Evolutionary conservation across 2,888 invertebrate species (phyloP), one percentile per base, ranked within the genome.

Genomic region (Calliphora vomitoria): DNA sequence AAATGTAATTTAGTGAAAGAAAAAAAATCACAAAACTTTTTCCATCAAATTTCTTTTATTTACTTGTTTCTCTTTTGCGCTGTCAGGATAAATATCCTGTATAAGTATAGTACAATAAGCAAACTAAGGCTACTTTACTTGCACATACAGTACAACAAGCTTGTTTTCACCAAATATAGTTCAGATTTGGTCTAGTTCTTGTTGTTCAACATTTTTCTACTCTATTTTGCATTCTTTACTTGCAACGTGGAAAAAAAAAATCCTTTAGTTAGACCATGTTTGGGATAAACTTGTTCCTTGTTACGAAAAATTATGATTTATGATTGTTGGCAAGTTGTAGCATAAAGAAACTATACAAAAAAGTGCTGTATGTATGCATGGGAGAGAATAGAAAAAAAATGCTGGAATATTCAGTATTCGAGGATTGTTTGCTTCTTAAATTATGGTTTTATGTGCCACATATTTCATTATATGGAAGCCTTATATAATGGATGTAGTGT

Each of bases 51-150:
- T 92, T 92, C 50, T 58, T 78, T 71, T 84, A 68, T 79, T 79
- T 74, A 44, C 69, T 71, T 15, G 53, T 83, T 78, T 76, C 62
- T 80, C 62, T 55, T 81, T 58, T 81, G 90, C 90, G 92, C 91
- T 92, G 92, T 92, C 92, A 93, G 92, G 91, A 93, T 93, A 93
- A 92, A 92, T 93, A 92, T 93, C 90, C 91, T 92, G 74, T 62
- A 38, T 50, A 74, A 47, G 25, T 13, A 25, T 44, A 25, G 25
- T 91, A 91, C 92, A 92, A 92, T 90, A 90, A 83, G 10, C 58
- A 53, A 83, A 62, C 35, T 71, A 6, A 66, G 69, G 76, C 75
- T 76, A 76, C 53, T 76, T 25, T 18, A 50, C 11, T 18, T 41
- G 58, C 72, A 20, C 44, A 11, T 25, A 58, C 58, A 50, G 25